Base-by-base conservation (phyloP, 2,888 invertebrate species). In the Tenthredo scrophulariae region DNA sequence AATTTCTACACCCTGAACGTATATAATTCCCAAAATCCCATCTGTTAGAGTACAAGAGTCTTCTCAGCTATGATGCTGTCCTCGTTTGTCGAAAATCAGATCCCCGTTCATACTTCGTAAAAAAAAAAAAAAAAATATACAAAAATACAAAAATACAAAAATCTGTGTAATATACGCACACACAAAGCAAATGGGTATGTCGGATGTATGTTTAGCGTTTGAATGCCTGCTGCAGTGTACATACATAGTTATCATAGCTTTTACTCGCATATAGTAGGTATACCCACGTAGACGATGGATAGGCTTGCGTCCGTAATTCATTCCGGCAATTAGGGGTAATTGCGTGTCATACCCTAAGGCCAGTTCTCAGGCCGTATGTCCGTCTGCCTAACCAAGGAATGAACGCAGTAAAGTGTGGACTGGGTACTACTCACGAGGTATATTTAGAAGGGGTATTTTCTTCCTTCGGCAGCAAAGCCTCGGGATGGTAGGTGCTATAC, bases 281-380 rank as follows among this genome's bases (percentile, higher is more conserved):
- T 26, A n/a, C 67, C 46, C 29, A 70, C 83, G 70, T 83, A 83
- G 67, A 83, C 37, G 83, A 83, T 58, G 83, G 65, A 83, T 80
- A 80, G 80, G 67, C 67, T 50, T 58, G 83, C 83, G 83, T 83
- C 83, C 86, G 87, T 89, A 89, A 90, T 90, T 90, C 89, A 89
- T 89, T 88, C 87, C 86, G 72, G 88, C 88, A 88, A 89, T 89
- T 89, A 88, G 85, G 87, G 87, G 87, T 90, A 90, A 90, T 90
- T 90, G 89, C 89, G 80, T 43, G 86, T 86, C 88, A 87, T 87
- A 87, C 85, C 85, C 83, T 79, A 84, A 26, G 72, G 85, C 40
- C 54, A 80, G 70, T 79, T 58, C 50, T 79, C 65, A 77, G 65
- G 29, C 50, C 67, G 84, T 75, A 54, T 58, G 84, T 84, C 84